Conservation (phyloP, 2,888 invertebrate genomes). For the Schrankia costaestrigalis region DNA sequence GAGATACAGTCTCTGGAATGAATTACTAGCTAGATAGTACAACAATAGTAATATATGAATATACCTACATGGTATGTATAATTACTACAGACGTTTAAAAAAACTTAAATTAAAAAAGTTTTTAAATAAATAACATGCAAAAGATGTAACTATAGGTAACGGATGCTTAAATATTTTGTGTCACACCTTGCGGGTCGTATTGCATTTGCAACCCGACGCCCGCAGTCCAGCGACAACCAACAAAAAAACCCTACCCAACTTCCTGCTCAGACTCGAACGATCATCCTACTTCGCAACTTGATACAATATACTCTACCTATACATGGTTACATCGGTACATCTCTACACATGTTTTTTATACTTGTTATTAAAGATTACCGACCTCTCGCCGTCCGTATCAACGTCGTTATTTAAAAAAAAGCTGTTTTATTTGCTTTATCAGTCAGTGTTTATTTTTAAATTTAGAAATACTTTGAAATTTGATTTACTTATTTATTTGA, state of each 20-base stretch:
- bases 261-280: constrained; percentile 39
- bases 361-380: constrained; percentile 15
- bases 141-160: too few relatives aligned
- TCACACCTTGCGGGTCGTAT: constrained; percentile 23
- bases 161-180: too few relatives aligned
- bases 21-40: too few relatives aligned
- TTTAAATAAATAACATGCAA: too few relatives aligned
- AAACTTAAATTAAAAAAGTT: too few relatives aligned
- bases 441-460: constrained; percentile 1
- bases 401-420: constrained; percentile 7
- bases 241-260: constrained; percentile 41
- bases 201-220: constrained; percentile 24
- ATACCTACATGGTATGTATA: too few relatives aligned
- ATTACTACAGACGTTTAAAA: too few relatives aligned
- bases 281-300: constrained; percentile 38
- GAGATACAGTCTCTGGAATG: too few relatives aligned
- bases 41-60: too few relatives aligned
- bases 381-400: constrained; percentile 8
- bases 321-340: constrained; percentile 7
- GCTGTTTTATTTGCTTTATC: constrained; percentile 6
- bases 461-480: constrained; percentile 3
- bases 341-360: constrained; percentile 10
- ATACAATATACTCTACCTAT: constrained; percentile 26
- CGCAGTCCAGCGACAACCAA: constrained; percentile 17
- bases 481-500: too few relatives aligned